Evolutionary conservation across 2,797 vertebrate species (phyloP), one percentile per base, ranked within the genome.

Genomic region (Loriculus beryllinus): DNA sequence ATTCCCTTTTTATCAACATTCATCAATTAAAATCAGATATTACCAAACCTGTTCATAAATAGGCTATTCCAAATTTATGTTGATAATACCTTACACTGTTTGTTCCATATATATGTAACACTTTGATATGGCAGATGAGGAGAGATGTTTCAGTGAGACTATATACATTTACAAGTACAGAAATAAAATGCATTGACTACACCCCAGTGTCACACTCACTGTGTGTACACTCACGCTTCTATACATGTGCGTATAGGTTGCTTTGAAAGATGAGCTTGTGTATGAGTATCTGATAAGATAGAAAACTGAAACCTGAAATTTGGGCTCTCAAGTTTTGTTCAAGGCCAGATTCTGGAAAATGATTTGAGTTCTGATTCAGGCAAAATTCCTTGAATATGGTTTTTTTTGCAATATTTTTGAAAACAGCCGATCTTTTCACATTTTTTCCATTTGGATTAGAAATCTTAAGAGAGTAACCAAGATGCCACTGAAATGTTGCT

Each of bases 401-500:
- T 92, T 90, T 96, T 86, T 87, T 96, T 94, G 93, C 89, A 74
- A 20, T 80, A 84, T 86, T 82, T 94, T 90, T 43, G 74, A 90
- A 95, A 96, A 95, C 95, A 96, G 91, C 93, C 95, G 96, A 96
- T 94, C 87, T 96, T 90, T 91, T 63, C 85, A 93, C 74, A 91
- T 95, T 91, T 96, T 96, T 97, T 95, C 96, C 95, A 16, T 86
- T 94, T 86, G 85, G 86, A 85, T 88, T 94, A 85, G 84, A 80
- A 85, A 87, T 51, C 81, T 87, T 74, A 13, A 63, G 74, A 93
- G 72, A 84, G 70, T 83, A 92, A 96, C 89, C 60, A 63, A 74
- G 82, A 93, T 95, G 93, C 92, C 92, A 90, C 90, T 93, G 95
- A 83, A 95, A 35, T 69, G 45, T 54, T 93, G 84, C 62, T 94